These are phyloP conservation scores for Rhinolophus ferrumequinum DNA, from an alignment of 2,113 vertebrate species.

Conservation along the genomic window DNA sequence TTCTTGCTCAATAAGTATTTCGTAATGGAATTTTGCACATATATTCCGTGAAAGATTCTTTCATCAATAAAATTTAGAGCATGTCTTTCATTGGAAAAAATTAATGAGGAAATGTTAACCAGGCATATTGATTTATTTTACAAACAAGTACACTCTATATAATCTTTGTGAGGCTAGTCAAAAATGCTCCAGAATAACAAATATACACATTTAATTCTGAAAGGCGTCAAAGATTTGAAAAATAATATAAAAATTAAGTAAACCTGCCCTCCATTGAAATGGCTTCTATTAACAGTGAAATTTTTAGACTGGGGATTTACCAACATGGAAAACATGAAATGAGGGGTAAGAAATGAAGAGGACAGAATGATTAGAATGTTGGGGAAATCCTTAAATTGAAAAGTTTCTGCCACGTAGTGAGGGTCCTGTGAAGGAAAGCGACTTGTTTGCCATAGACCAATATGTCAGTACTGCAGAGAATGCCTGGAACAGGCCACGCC, in stretches of 20 bases:
- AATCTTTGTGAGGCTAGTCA: background rate
- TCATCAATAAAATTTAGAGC: constrained; percentile 19
- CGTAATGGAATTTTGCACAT: background rate
- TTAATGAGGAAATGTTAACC: constrained; percentile 22
- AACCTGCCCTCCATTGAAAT: background rate
- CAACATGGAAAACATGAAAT: background rate
- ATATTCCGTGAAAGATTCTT: constrained; percentile 8
- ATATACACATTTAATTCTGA: background rate
- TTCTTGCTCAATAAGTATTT: background rate
- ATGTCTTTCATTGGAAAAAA: constrained; percentile 16
- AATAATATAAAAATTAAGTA: background rate
- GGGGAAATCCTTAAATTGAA: background rate
- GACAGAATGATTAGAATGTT: background rate
- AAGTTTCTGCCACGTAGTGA: background rate
- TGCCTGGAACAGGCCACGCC: background rate
- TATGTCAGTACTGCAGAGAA: background rate
- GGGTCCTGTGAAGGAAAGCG: background rate
- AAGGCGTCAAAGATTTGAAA: constrained; percentile 15
- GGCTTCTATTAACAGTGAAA: background rate
- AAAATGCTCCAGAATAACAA: background rate
- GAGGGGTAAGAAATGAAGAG: background rate
- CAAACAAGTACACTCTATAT: background rate
- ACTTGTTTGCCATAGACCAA: background rate
- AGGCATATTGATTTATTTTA: constrained; percentile 14
- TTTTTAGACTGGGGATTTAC: background rate